A percentile compares a stretch with the other conserved stretches of the same genome.
phyloP scores from a whole-genome alignment of 2,113 vertebrate genomes.

The Sander lucioperca region DNA sequence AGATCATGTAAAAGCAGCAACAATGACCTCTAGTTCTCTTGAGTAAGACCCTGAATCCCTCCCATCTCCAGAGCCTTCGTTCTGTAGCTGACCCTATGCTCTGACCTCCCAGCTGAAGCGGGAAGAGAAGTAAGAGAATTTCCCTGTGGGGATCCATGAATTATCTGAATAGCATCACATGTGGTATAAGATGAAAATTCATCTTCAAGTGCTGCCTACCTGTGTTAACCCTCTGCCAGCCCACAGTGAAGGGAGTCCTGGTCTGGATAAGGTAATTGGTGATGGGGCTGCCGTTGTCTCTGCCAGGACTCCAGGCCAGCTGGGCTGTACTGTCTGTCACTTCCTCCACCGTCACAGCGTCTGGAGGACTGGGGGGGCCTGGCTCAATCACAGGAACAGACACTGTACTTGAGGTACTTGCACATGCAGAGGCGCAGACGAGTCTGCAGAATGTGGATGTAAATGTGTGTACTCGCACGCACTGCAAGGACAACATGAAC shows the following conservation, averaged over 20 bases:
- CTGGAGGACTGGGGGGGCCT: constrained; percentile 93
- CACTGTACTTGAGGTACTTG: constrained; percentile 57
- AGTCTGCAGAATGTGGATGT: not conserved
- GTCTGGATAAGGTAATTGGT: constrained; percentile 89
- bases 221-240: constrained; percentile 92
- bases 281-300: constrained; percentile 92
- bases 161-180: constrained; percentile 41
- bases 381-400: constrained; percentile 66
- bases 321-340: constrained; percentile 93
- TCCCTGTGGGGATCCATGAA: constrained; percentile 37
- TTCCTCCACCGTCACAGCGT: constrained; percentile 90
- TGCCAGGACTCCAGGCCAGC: constrained; percentile 91
- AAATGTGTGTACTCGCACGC: not conserved
- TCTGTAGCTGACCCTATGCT: constrained; percentile 44
- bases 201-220: constrained; percentile 78
- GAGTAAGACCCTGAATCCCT: constrained; percentile 21
- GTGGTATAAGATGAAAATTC: constrained; percentile 34
- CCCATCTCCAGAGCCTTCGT: constrained; percentile 8
- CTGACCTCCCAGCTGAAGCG: constrained; percentile 28
- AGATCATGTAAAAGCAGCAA: constrained; percentile 39
- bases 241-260: constrained; percentile 93
- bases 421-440: constrained; percentile 39
- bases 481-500: constrained; percentile 13
- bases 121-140: constrained; percentile 13
- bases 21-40: constrained; percentile 25